Percentiles rank a stretch among this genome's conserved stretches.
phyloP scores from a whole-genome alignment of 2,113 vertebrate genomes.

The Zonotrichia leucophrys region DNA sequence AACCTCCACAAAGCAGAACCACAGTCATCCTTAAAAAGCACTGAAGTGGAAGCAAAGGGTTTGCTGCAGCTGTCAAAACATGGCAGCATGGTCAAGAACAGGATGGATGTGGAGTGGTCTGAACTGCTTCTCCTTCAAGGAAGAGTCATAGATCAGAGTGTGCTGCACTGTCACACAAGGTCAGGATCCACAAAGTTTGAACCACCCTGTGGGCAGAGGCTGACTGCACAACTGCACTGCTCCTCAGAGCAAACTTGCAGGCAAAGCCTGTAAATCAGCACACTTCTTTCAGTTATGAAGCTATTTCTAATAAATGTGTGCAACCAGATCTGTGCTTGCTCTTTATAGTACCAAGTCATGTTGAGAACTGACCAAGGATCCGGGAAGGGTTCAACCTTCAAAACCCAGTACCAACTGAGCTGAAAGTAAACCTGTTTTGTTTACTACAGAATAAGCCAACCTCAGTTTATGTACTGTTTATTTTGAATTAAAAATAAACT shows the following conservation, averaged over 20 bases:
- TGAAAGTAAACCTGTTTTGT: neutral
- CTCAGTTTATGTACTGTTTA: neutral
- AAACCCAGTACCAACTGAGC: neutral
- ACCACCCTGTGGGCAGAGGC: neutral
- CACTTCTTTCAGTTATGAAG: neutral
- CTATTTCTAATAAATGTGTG: neutral
- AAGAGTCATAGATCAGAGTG: neutral
- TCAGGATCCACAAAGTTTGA: neutral
- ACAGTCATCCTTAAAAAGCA: neutral
- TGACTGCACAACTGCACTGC: neutral
- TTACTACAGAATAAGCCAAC: neutral
- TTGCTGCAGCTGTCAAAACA: neutral
- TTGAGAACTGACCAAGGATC: neutral
- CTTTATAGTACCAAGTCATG: neutral
- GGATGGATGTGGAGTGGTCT: neutral
- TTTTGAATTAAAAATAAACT: neutral
- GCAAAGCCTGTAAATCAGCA: neutral
- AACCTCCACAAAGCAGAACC: neutral
- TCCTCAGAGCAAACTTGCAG: neutral
- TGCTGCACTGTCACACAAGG: rapidly evolving
- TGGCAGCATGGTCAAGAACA: neutral
- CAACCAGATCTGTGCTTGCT: neutral
- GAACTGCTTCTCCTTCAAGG: neutral
- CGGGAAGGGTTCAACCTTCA: neutral
- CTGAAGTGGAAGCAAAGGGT: neutral